Evolutionary conservation across 2,888 invertebrate genomes (phyloP).

Genomic region (Scotopteryx bipunctaria): DNA sequence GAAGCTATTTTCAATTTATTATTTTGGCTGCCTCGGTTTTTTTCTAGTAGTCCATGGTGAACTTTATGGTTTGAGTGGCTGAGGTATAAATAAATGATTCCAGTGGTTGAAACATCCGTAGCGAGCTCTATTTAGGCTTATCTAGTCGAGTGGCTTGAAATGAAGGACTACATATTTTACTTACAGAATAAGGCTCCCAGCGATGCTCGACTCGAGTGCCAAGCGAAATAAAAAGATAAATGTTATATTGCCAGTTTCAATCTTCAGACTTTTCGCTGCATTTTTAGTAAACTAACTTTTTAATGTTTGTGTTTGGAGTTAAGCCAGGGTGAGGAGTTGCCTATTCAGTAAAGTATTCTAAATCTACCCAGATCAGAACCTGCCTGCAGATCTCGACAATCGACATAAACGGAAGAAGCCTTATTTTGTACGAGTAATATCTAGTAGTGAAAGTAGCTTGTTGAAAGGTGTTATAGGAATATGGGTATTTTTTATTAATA

Average conservation of each 20-base stretch:
- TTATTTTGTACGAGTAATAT: too few relatives aligned
- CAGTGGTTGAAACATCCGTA: conserved; percentile 4
- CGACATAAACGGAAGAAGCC: too few relatives aligned
- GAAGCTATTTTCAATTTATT: too few relatives aligned
- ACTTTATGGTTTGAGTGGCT: too few relatives aligned
- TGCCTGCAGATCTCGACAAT: too few relatives aligned
- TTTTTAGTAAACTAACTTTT: conserved; percentile 14
- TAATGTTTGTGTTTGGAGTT: conserved; percentile 21
- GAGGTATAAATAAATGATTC: too few relatives aligned
- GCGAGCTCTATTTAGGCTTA: conserved; percentile 13
- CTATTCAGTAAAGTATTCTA: conserved; percentile 1
- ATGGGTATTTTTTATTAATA: too few relatives aligned
- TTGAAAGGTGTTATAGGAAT: too few relatives aligned
- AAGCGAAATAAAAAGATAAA: conserved; percentile 21
- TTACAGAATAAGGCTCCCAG: conserved; percentile 21
- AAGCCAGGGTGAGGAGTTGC: conserved; percentile 1
- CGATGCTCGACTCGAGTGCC: conserved; percentile 11
- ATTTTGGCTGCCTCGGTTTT: too few relatives aligned
- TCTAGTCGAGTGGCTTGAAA: conserved; percentile 24
- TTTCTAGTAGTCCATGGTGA: too few relatives aligned
- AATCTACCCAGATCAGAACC: too few relatives aligned
- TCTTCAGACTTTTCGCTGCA: conserved; percentile 13
- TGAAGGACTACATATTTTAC: conserved; percentile 32
- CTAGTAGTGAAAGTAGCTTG: too few relatives aligned
- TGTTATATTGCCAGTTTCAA: conserved; percentile 20